Evolutionary conservation across 2,113 vertebrate genomes (phyloP), one percentile per base, ranked within the genome.

Genomic region (Ictalurus punctatus): DNA sequence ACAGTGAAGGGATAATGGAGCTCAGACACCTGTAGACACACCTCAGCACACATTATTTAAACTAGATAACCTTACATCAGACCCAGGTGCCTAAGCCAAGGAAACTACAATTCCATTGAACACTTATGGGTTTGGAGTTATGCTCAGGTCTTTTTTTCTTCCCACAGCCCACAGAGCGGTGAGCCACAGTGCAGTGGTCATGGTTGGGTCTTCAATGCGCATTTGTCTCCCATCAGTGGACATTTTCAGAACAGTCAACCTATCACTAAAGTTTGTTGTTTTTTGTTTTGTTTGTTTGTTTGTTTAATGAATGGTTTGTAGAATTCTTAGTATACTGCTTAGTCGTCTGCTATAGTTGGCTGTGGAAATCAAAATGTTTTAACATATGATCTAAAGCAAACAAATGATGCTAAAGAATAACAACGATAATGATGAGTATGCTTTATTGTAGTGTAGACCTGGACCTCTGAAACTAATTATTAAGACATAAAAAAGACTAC

Each of bases 1-100:
- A 67, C 71, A 92, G 88, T 80, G 88, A 80, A 73, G 83, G 74
- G 86, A 92, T 91, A 92, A 92, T 91, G 91, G 92, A 90, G 88
- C 85, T 21, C 91, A 89, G 86, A 87, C 92, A 93, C 93, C 92
- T 94, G 90, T 89, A 92, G 93, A 92, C 94, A 90, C 93, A 94
- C 93, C 93, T 94, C 71, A 81, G 89, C 85, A 73, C 79, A 80
- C 86, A 89, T 88, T 89, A 89, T 69, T 92, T 93, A 92, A 94
- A 79, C 87, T 88, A 91, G 84, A 83, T 73, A 71, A 87, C 91
- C 82, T 94, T 91, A 91, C 44, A 84, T 87, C 87, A 88, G 92
- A 67, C 86, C 90, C 92, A 88, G 85, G 87, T 80, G 86, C 92
- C 93, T 92, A 92, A 13, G 27, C 71, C 87, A 89, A 59, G 52